These are phyloP conservation scores for Menidia menidia DNA, from an alignment of 2,797 vertebrate species.

Conservation along the genomic window DNA sequence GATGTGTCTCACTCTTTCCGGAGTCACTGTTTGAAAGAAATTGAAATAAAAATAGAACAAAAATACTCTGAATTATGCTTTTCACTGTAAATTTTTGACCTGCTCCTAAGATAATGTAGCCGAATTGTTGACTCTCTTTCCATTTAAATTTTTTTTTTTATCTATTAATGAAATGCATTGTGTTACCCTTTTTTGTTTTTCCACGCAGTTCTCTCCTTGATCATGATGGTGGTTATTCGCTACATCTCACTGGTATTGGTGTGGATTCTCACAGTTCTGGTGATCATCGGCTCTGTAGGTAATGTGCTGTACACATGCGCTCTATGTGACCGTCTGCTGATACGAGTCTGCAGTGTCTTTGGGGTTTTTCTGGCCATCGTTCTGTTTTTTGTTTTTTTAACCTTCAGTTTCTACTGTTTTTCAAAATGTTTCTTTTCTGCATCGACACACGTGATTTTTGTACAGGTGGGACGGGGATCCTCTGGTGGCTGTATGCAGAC, in stretches of 20 bases:
- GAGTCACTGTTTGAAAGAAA: background rate
- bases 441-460: slow-evolving; percentile 1
- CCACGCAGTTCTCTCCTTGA: slow-evolving; percentile 91
- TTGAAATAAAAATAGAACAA: background rate
- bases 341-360: background rate
- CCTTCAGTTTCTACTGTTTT: background rate
- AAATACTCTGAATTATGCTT: background rate
- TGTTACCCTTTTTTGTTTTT: background rate
- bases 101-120: too few species aligned
- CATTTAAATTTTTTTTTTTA: slow-evolving; percentile 7
- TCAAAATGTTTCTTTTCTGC: background rate
- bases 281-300: slow-evolving; percentile 93
- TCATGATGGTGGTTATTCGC: slow-evolving; percentile 96
- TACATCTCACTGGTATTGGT: slow-evolving; percentile 95
- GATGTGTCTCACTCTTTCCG: background rate
- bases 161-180: background rate
- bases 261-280: slow-evolving; percentile 93
- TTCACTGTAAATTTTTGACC: too few species aligned
- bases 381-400: background rate
- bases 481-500: slow-evolving; percentile 97
- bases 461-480: slow-evolving; percentile 89
- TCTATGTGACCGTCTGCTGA: background rate
- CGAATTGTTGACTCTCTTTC: background rate
- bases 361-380: too few species aligned
- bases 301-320: slow-evolving; percentile 39